A percentile compares a stretch with the other conserved stretches of the same genome.
Evolutionary conservation across 92 coral and sea anemone species (phyloP).

Genomic region (Porites cylindrica): DNA sequence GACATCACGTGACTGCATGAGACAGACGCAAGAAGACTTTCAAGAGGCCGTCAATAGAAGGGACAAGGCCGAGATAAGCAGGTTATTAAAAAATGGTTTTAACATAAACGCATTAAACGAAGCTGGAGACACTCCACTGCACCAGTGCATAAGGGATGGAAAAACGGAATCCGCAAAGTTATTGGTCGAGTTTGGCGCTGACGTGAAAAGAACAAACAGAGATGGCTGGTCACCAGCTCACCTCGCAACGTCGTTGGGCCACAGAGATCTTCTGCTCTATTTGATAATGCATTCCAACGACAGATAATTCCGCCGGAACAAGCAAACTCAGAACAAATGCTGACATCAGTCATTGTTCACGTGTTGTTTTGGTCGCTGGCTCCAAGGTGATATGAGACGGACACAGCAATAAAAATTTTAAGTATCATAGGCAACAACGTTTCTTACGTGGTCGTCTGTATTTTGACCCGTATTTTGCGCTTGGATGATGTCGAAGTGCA

Average conservation of each 20-base stretch:
- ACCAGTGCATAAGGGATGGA: conserved; percentile 83
- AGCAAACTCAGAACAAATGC: background rate
- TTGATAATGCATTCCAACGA: conserved; percentile 61
- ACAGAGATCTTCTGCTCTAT: conserved; percentile 75
- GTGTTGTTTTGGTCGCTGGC: background rate
- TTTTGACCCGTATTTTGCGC: too few relatives aligned
- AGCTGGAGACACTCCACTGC: conserved; percentile 76
- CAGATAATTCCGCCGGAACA: background rate
- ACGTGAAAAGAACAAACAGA: conserved; percentile 66
- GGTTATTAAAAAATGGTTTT: conserved; percentile 64
- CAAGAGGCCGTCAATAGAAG: conserved; percentile 70
- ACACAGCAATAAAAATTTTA: background rate
- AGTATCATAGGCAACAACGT: background rate
- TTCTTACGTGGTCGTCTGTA: too few relatives aligned
- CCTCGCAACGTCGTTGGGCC: conserved; percentile 75
- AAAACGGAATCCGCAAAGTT: conserved; percentile 77
- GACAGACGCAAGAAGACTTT: conserved; percentile 53
- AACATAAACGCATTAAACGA: conserved; percentile 70
- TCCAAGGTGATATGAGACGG: background rate
- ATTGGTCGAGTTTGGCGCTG: conserved; percentile 82
- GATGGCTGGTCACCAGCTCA: conserved; percentile 91
- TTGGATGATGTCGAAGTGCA: background rate
- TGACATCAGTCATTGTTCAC: background rate
- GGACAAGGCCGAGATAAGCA: conserved; percentile 66
- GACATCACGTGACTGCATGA: background rate